Base-by-base conservation (phyloP, 2,888 invertebrate species). In the Mellilla xanthometata region DNA sequence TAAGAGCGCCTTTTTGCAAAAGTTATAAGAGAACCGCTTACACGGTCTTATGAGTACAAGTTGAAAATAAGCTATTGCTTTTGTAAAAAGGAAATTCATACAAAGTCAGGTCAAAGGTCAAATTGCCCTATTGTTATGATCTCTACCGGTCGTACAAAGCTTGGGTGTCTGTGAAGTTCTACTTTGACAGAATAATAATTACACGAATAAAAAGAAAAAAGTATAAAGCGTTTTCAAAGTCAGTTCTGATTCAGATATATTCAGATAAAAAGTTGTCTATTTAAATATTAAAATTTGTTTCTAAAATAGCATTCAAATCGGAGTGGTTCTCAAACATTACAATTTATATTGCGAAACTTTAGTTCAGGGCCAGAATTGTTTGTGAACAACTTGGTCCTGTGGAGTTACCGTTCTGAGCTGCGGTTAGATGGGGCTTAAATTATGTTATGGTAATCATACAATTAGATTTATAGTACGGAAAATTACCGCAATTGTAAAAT, bases 291-390 rank as follows among this genome's bases (percentile, higher is more conserved):
- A 30, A 41, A 41, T 30, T 26, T 10, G 9, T 15, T 15, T 39
- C 38, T 26, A 8, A 30, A 31, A 27, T 38, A 29, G 29, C 32
- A 35, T 12, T 15, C 12, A 15, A 43, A 28, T 28, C 12, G 15
- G 10, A 27, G 15, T 29, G 12, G 15, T 4, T 3, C 11, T 34
- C 27, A 49, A 39, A 32, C 36, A 36, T 36, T 52, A 54, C 51
- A 43, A 55, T 57, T 57, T 61, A 53, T 52, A 57, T 55, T 50
- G 54, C 34, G 12, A 52, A 53, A 58, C 49, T 60, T 54, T 44
- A 15, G 26, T 26, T 52, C 42, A 24, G 26, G 24, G 47, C 26
- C 50, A 35, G 19, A 24, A 34, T 56, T 43, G 30, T 11, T 38
- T 27, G 34, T 34, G 9, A 13, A 9, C 34, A 36, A 40, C 31